phyloP scores from a whole-genome alignment of 2,888 invertebrate genomes.

The Myopa testacea region DNA sequence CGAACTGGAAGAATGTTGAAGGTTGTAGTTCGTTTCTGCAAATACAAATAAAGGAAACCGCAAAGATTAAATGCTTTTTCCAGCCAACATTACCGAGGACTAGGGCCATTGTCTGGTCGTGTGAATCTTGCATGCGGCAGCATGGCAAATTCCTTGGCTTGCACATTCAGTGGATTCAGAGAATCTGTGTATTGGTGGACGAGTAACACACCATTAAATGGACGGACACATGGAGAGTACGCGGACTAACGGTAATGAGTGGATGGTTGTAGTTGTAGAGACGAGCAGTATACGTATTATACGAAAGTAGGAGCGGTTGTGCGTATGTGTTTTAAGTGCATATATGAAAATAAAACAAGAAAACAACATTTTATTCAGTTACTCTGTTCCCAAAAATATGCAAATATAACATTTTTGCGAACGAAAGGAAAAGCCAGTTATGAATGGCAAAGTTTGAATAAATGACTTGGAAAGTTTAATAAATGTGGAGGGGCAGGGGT shows the following conservation, averaged over 20 bases:
- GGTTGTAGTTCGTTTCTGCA: conserved; percentile 69
- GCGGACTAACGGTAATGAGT: neutral
- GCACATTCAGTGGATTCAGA: conserved; percentile 81
- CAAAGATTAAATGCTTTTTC: conserved; percentile 54
- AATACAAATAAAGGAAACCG: conserved; percentile 57
- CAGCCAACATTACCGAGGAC: conserved; percentile 59
- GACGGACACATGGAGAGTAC: neutral
- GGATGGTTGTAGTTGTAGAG: neutral
- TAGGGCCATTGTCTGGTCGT: conserved; percentile 57
- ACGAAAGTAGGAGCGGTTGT: too few relatives aligned
- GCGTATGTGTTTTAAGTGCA: neutral
- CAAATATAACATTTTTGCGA: neutral
- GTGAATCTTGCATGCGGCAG: conserved; percentile 56
- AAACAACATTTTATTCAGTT: neutral
- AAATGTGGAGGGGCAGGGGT: too few relatives aligned
- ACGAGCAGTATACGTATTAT: too few relatives aligned
- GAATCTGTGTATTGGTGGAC: conserved; percentile 48
- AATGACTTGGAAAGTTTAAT: too few relatives aligned
- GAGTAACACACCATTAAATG: neutral
- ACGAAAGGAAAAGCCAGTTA: too few relatives aligned
- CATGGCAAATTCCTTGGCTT: conserved; percentile 92
- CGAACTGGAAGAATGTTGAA: conserved; percentile 69
- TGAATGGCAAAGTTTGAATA: too few relatives aligned
- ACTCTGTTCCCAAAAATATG: neutral
- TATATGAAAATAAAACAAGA: conserved; percentile 4